Base-by-base conservation (phyloP, 2,797 vertebrate species). In the Anabas testudineus region DNA sequence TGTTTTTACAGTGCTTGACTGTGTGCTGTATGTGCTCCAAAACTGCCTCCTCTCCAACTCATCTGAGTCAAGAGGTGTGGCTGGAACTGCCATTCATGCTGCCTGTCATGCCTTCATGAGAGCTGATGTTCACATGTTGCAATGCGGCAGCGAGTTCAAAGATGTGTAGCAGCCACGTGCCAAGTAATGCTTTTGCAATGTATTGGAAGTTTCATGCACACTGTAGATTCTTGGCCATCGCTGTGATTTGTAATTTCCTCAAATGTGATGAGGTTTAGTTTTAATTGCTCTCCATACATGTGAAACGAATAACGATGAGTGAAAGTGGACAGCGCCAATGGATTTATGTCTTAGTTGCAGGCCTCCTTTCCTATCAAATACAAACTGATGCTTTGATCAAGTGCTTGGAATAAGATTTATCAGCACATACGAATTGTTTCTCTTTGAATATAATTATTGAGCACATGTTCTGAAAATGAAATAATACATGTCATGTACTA, bases 211-310 rank as follows among this genome's bases (percentile, higher is more conserved):
- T 83, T 83, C 45, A 56, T 83, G 55, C 36, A 30, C 47, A 55
- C 39, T 48, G 34, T 61, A n/a, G 48, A 80, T 59, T 74, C 75
- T 88, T 90, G 88, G 89, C 87, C 49, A 49, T 81, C 39, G 3
- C 13, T 64, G 39, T 68, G 85, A 88, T 68, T 84, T 83, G 81
- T 89, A 87, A 90, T 92, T 91, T 91, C 74, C 82, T 72, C 68
- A 73, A 69, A 84, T 65, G 66, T 78, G 79, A 78, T 77, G 69
- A 80, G 69, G 65, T 82, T 83, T 77, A 68, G 21, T 48, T 79
- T 26, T 65, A 79, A 84, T 82, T 74, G 76, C 56, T 87, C 73
- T 82, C 74, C 59, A 52, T 68, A 74, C 56, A 85, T 84, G 65
- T 79, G 73, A 83, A 76, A 75, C 79, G 36, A 87, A 71, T 80